phyloP scores from a whole-genome alignment of 2,797 vertebrate genomes.

The Hafferia zeledoni region DNA sequence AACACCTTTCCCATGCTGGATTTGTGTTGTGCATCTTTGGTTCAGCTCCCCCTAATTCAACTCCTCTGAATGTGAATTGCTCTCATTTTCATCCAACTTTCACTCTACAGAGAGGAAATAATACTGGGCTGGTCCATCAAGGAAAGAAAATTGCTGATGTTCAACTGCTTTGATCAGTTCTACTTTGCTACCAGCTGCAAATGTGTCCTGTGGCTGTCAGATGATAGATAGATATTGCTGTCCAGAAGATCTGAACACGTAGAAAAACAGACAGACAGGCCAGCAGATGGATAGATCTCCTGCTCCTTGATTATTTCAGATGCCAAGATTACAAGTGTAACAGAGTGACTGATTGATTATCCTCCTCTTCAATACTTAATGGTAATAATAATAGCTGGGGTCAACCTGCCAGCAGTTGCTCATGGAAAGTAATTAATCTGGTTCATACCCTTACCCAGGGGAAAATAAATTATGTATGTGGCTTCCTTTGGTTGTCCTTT shows the following conservation, averaged over 20 bases:
- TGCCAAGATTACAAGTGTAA: neutral
- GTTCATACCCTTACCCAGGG: conserved; percentile 11
- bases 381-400: conserved; percentile 39
- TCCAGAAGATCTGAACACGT: neutral
- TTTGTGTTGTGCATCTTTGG: neutral
- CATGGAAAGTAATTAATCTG: conserved; percentile 50
- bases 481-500: conserved; percentile 2
- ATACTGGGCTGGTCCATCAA: neutral
- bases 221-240: neutral
- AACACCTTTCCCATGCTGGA: neutral
- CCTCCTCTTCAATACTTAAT: conserved; percentile 5
- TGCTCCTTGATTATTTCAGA: neutral
- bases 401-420: conserved; percentile 24
- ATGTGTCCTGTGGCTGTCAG: neutral
- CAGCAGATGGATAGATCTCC: neutral
- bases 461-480: conserved; percentile 47
- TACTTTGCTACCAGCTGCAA: neutral
- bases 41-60: neutral
- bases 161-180: neutral
- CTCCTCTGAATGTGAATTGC: neutral
- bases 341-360: conserved; percentile 28
- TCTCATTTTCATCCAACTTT: neutral
- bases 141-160: neutral
- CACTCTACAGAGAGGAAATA: neutral
- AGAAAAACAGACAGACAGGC: neutral